phyloP scores from a whole-genome alignment of 2,113 vertebrate species.

The Gymnobelideus leadbeateri region DNA sequence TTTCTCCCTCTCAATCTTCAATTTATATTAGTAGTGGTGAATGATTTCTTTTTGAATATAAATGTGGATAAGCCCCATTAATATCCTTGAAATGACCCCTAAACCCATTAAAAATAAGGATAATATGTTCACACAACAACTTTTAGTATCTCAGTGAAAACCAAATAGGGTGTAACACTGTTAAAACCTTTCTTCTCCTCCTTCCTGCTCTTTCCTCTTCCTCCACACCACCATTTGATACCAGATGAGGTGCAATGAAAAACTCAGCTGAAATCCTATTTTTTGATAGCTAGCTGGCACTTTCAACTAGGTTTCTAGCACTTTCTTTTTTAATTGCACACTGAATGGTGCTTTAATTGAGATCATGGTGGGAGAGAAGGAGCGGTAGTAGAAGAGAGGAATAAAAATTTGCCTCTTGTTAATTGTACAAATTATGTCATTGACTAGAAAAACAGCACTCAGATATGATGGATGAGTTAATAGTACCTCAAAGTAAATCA shows the following conservation, averaged over 20 bases:
- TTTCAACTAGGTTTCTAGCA: slow-evolving; percentile 63
- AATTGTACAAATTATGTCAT: slow-evolving; percentile 60
- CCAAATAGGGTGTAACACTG: slow-evolving; percentile 48
- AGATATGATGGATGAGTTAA: slow-evolving; percentile 27
- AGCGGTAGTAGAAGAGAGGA: background rate
- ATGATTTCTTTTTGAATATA: slow-evolving; percentile 4
- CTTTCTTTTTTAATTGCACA: slow-evolving; percentile 67
- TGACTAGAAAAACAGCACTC: slow-evolving; percentile 61
- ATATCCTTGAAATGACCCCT: slow-evolving; percentile 62
- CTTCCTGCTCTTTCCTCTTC: slow-evolving; percentile 27
- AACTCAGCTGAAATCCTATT: slow-evolving; percentile 66
- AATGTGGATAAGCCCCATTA: background rate
- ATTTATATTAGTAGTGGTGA: slow-evolving; percentile 29
- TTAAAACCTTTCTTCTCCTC: slow-evolving; percentile 30
- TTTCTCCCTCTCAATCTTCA: slow-evolving; percentile 1
- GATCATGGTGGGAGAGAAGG: slow-evolving; percentile 61
- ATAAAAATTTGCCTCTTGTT: slow-evolving; percentile 45
- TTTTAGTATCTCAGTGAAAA: slow-evolving; percentile 48
- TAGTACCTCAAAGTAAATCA: slow-evolving; percentile 15
- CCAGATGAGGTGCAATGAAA: slow-evolving; percentile 67
- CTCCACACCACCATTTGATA: slow-evolving; percentile 57
- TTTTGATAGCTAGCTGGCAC: slow-evolving; percentile 68
- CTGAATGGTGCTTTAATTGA: slow-evolving; percentile 58
- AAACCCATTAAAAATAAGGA: slow-evolving; percentile 18
- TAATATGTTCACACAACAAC: slow-evolving; percentile 55